These are phyloP conservation scores for Paraescarpia echinospica DNA, from an alignment of 1,140 invertebrate genomes.

Conservation along the genomic window DNA sequence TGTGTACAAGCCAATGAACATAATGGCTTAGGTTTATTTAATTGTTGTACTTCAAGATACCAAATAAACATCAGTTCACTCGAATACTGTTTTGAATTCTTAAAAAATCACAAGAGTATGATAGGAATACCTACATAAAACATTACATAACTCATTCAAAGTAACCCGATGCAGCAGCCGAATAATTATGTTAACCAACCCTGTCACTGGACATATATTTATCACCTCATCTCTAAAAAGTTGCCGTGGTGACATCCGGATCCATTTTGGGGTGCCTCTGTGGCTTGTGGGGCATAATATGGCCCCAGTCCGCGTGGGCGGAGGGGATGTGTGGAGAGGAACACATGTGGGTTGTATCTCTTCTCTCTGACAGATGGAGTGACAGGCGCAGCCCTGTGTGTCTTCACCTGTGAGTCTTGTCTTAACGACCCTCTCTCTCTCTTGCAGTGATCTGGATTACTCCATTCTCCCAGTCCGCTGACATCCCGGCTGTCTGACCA, in stretches of 20 bases:
- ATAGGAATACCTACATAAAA: not conserved
- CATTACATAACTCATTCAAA: not conserved
- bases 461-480: not conserved
- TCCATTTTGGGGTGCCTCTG: not conserved
- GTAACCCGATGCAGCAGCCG: not conserved
- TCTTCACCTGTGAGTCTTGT: conserved; percentile 4
- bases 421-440: not conserved
- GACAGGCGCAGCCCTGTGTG: not conserved
- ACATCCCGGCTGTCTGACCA: not conserved
- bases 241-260: not conserved
- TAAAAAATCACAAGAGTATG: not conserved
- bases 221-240: not conserved
- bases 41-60: not conserved
- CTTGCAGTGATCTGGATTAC: not conserved
- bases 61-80: not conserved
- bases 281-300: not conserved
- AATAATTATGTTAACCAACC: not conserved
- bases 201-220: not conserved
- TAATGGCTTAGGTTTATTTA: not conserved
- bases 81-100: not conserved
- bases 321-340: not conserved
- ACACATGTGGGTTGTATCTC: not conserved
- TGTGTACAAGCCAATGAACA: too few relatives aligned
- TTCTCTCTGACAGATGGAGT: not conserved
- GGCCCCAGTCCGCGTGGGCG: too few relatives aligned